Base-by-base conservation (phyloP, 1,140 invertebrate species). In the Trachelipus rathkii region DNA sequence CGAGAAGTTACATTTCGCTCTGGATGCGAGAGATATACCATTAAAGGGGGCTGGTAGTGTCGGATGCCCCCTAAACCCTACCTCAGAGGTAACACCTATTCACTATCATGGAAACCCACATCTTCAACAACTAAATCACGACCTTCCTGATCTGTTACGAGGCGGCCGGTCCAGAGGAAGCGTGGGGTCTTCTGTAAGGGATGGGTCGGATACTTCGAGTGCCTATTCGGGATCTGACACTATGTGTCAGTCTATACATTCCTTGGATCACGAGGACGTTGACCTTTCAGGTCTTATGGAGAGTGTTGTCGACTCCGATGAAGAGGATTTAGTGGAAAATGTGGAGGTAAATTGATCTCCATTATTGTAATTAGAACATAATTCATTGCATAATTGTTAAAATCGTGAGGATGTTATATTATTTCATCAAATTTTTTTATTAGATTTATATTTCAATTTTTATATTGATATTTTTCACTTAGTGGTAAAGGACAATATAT, bases 201-300 rank as follows among this genome's bases (percentile, higher is more conserved):
- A 81, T 21, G 80, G 80, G 2, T 95, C 93, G 84, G 95, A 97
- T 85, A 97, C 95, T 3, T 96, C 93, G 85, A 96, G 94, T 78
- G 95, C 94, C 66, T 97, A 97, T 85, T 95, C 93, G 82, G 95
- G 95, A 44, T 96, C 94, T 72, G 95, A 97, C 87, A 96, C 95
- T 78, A 97, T 97, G 94, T 82, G 78, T 24, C 81, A 78, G 72
- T 82, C 81, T 1, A 70, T 82, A 11, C 82, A 83, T 21, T 87
- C 86, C 0, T 81, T 87, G 23, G 91, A 94, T 75, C 88, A 92
- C 50, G 93, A 95, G 82, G 95, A 96, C 84, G 91, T 95, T 45
- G 96, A 97, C 85, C 88, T 97, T 19, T 93, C 93, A 33, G 95
- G 95, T 45, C 90, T 98, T 69, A 90, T 95, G 0, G 96, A 98